phyloP scores from a whole-genome alignment of 2,113 vertebrate species.

The Chauna torquata region DNA sequence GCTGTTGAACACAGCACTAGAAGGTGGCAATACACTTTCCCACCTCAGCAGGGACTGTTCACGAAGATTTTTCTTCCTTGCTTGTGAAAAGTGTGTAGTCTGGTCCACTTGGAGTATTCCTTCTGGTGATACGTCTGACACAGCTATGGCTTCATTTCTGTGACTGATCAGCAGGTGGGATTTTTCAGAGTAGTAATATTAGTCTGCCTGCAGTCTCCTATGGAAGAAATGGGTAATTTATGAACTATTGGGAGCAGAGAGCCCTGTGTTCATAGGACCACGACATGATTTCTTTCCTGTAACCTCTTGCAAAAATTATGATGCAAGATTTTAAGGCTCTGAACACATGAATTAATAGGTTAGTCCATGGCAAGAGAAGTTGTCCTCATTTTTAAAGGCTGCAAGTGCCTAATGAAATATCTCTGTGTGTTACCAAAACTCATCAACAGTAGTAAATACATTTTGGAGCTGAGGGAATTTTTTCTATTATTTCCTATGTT shows the following conservation, averaged over 20 bases:
- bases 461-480: background rate
- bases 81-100: background rate
- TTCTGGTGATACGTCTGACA: background rate
- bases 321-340: background rate
- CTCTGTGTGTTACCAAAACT: background rate
- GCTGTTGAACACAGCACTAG: rapidly evolving
- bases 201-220: background rate
- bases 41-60: background rate
- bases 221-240: background rate
- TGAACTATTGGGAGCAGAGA: background rate
- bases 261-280: background rate
- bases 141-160: background rate
- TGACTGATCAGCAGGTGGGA: background rate
- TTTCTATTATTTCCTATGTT: background rate
- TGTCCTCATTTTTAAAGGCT: background rate
- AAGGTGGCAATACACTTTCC: background rate
- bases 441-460: background rate
- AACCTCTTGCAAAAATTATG: background rate
- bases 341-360: background rate
- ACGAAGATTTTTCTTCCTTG: background rate
- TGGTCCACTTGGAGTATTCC: background rate
- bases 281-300: background rate
- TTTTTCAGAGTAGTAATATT: background rate
- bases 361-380: background rate
- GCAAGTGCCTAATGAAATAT: background rate